phyloP scores from a whole-genome alignment of 2,113 vertebrate species.

The Phrynosoma blainvillii region DNA sequence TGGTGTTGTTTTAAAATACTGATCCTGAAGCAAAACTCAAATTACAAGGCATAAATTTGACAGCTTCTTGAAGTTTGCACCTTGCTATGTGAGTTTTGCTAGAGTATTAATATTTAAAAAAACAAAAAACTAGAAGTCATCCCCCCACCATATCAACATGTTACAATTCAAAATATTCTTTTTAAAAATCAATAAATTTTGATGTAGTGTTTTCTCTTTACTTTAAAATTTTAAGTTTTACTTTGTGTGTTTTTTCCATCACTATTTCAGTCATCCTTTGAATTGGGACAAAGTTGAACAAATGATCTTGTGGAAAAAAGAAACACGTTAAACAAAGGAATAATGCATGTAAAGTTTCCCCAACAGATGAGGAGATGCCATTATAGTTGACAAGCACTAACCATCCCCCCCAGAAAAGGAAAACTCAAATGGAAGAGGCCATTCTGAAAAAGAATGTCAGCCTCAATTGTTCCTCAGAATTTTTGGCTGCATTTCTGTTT shows the following conservation, averaged over 20 bases:
- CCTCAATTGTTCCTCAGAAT: constrained; percentile 60
- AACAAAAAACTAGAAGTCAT: too few species aligned
- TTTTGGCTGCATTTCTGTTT: constrained; percentile 41
- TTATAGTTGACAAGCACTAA: constrained; percentile 38
- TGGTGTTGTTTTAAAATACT: too few species aligned
- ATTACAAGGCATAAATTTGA: too few species aligned
- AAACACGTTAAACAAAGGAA: constrained; percentile 41
- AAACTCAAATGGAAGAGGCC: constrained; percentile 22
- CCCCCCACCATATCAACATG: too few species aligned
- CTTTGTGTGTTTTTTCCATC: constrained; percentile 18
- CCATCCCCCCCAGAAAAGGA: not conserved
- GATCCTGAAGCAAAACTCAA: too few species aligned
- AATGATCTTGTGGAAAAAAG: constrained; percentile 43
- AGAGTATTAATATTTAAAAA: too few species aligned
- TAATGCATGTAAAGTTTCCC: constrained; percentile 21
- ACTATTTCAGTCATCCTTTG: constrained; percentile 37
- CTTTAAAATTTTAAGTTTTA: not conserved
- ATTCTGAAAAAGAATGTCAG: constrained; percentile 59
- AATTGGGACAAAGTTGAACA: constrained; percentile 32
- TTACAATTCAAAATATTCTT: too few species aligned
- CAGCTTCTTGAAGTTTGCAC: too few species aligned
- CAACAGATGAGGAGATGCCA: constrained; percentile 16
- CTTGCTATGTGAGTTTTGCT: too few species aligned
- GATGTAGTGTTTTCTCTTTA: not conserved
- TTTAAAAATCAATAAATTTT: not conserved